Evolutionary conservation across 2,888 invertebrate genomes (phyloP), one percentile per base, ranked within the genome.

Genomic region (Acrocera orbiculus): DNA sequence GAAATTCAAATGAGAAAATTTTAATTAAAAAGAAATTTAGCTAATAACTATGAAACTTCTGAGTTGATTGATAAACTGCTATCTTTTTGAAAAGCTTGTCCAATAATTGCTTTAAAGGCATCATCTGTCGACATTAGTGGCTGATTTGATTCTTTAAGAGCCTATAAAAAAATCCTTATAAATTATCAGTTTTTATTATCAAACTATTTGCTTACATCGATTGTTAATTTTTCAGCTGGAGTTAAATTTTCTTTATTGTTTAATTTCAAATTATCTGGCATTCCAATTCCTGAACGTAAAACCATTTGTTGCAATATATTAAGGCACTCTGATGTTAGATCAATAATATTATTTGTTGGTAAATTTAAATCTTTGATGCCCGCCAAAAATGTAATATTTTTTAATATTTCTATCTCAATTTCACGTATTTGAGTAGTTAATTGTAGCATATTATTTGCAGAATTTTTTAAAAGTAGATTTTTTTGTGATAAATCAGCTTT

Each of bases 401-500:
- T 53, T 5, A 60, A 46, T 36, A 55, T 51, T n/a, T 60, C 58
- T 9, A 56, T 29, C 38, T 56, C 53, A 30, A 55, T 56, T 40
- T 56, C 58, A 25, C 65, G 62, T 17, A 65, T 56, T 40, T 62
- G 53, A 32, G 54, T 45, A 0, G 49, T 49, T 10, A 56, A 45
- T 28, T 58, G 51, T 4, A 61, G 28, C 27, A 60, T 40, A 29
- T 49, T 47, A 34, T 55, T 56, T 3, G 54, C 58, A 1, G 61
- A 54, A 34, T 57, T 53, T 10, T 48, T 51, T 1, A 61, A 48
- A 44, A 54, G 41, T 44, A 51, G 48, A 40, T 60, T 61, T 34
- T 59, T 61, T 43, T 76, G 75, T 11, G 71, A 72, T 16, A 89
- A 63, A 34, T 75, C 69, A 30, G 80, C 80, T 55, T 89, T 87